Evolutionary conservation across 2,888 invertebrate species (phyloP).

Genomic region (Cepaea hortensis): DNA sequence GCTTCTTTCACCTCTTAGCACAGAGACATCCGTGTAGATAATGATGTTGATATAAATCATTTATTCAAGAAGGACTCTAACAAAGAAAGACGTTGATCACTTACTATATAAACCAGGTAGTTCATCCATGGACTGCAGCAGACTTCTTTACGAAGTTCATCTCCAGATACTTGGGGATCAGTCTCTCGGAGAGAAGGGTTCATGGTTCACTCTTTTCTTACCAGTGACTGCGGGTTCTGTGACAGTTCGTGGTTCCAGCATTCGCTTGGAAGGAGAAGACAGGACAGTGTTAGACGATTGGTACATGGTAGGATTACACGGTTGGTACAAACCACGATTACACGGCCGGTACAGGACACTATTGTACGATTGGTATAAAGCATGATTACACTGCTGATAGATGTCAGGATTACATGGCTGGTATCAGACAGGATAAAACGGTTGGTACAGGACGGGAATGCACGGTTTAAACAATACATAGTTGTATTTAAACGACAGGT

Average conservation of each 20-base stretch:
- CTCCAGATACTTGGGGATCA: constrained; percentile 12
- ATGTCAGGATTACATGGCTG: too few relatives aligned
- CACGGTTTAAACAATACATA: too few relatives aligned
- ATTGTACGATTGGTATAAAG: too few relatives aligned
- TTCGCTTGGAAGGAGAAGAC: not conserved
- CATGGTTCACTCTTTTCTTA: constrained; percentile 20
- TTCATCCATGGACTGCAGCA: constrained; percentile 29
- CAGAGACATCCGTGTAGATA: too few relatives aligned
- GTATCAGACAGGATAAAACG: too few relatives aligned
- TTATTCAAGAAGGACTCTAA: not conserved
- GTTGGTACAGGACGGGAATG: too few relatives aligned
- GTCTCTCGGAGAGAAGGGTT: not conserved
- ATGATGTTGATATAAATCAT: not conserved
- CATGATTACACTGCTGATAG: too few relatives aligned
- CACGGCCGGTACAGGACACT: too few relatives aligned
- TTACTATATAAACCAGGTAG: constrained; percentile 22
- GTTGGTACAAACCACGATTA: too few relatives aligned
- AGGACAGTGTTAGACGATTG: not conserved
- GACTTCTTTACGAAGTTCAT: constrained; percentile 27
- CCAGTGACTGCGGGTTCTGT: not conserved
- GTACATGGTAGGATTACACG: too few relatives aligned
- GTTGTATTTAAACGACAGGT: too few relatives aligned
- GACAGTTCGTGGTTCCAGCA: not conserved
- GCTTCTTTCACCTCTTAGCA: too few relatives aligned
- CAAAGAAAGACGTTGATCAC: not conserved